Evolutionary conservation across 2,888 invertebrate species (phyloP).

Genomic region (Bhutanitis thaidina): DNA sequence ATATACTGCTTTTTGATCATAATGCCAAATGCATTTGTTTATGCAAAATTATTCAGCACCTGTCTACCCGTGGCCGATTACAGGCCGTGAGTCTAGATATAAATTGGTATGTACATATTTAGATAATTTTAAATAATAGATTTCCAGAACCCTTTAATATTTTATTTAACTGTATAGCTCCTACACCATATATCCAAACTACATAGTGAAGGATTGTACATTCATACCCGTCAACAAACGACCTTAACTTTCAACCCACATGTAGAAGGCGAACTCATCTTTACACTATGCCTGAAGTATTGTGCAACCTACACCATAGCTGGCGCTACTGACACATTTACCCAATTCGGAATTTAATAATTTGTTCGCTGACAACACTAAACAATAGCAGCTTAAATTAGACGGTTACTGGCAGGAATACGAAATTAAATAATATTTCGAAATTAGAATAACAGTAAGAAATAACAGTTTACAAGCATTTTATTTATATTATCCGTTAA

Average conservation of each 20-base stretch:
- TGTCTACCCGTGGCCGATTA: no score
- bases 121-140: no score
- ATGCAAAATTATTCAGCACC: no score
- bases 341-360: slow-evolving; percentile 62
- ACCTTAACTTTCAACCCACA: slow-evolving; percentile 70
- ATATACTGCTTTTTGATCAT: no score
- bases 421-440: neutral
- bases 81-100: no score
- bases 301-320: slow-evolving; percentile 56
- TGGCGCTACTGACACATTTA: slow-evolving; percentile 59
- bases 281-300: slow-evolving; percentile 50
- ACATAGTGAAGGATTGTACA: slow-evolving; percentile 46
- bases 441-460: neutral
- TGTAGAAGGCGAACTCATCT: slow-evolving; percentile 54
- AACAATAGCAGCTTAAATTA: slow-evolving; percentile 54
- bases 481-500: neutral
- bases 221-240: slow-evolving; percentile 63
- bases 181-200: slow-evolving; percentile 49
- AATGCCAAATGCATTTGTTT: no score
- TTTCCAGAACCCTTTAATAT: no score
- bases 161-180: slow-evolving; percentile 22
- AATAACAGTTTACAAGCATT: neutral
- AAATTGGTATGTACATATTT: no score
- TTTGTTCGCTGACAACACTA: slow-evolving; percentile 49
- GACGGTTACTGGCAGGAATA: slow-evolving; percentile 47